These are phyloP conservation scores for Brachyrhaphis roseni DNA, from an alignment of 2,797 vertebrate species.

Conservation along the genomic window DNA sequence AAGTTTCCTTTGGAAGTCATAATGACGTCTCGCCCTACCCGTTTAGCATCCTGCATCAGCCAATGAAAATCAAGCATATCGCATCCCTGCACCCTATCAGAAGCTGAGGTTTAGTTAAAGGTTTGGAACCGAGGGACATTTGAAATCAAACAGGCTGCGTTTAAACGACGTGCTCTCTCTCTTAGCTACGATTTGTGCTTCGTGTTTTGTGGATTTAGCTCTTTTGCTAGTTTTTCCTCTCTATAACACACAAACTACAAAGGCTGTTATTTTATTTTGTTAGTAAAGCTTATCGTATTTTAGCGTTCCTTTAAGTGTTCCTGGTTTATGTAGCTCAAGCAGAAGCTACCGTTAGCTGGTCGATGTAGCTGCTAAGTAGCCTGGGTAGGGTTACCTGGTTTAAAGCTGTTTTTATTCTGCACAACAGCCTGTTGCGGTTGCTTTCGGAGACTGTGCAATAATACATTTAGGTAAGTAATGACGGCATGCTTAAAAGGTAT, in stretches of 20 bases:
- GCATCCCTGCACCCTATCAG: conserved; percentile 68
- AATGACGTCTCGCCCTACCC: conserved; percentile 4
- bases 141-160: conserved; percentile 70
- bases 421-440: background rate
- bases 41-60: conserved; percentile 15
- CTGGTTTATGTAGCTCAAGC: conserved; percentile 13
- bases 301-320: background rate
- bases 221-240: background rate
- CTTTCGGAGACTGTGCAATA: conserved; percentile 25
- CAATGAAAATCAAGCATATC: conserved; percentile 53
- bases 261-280: fast-evolving
- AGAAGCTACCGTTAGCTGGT: conserved; percentile 10
- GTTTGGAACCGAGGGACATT: conserved; percentile 74
- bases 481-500: fast-evolving
- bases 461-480: conserved; percentile 40
- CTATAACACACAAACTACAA: no score
- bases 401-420: conserved; percentile 11
- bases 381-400: background rate
- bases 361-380: conserved; percentile 45
- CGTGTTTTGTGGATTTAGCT: fast-evolving
- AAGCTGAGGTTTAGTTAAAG: conserved; percentile 59
- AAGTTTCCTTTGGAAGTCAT: background rate
- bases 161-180: background rate
- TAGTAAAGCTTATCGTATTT: fast-evolving
- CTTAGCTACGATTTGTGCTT: fast-evolving